phyloP scores from a whole-genome alignment of 1,140 invertebrate species.

The Stegodyphus dumicola region DNA sequence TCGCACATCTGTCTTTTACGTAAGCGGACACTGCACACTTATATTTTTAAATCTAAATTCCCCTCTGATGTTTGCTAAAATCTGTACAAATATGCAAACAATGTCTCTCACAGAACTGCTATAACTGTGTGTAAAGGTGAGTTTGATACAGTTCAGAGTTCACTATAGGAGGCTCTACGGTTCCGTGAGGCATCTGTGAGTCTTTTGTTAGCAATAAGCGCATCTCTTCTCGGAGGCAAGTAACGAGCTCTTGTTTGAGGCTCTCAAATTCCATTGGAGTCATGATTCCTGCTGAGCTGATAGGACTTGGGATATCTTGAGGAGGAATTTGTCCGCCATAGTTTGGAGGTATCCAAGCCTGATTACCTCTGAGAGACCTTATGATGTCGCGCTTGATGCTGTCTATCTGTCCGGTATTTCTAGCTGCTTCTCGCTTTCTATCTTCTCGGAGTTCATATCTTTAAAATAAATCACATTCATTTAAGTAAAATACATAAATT shows the following conservation, averaged over 20 bases:
- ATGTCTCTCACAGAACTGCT: conserved; percentile 1
- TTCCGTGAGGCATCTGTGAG: conserved; percentile 21
- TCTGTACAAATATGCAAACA: too few relatives aligned
- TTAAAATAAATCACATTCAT: conserved; percentile 39
- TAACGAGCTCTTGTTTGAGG: conserved; percentile 67
- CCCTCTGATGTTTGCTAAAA: too few relatives aligned
- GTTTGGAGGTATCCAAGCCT: not conserved
- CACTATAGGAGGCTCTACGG: conserved; percentile 46
- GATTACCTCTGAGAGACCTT: conserved; percentile 62
- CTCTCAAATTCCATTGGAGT: conserved; percentile 66
- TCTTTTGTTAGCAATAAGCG: conserved; percentile 63
- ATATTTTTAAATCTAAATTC: too few relatives aligned
- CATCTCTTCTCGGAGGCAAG: conserved; percentile 66
- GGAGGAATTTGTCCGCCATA: not conserved
- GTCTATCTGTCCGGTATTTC: conserved; percentile 71
- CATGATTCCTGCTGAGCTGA: conserved; percentile 51
- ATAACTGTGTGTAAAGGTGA: conserved; percentile 67
- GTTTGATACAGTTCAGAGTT: conserved; percentile 68
- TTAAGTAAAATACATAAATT: too few relatives aligned
- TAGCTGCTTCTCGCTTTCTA: conserved; percentile 69
- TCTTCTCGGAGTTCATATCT: conserved; percentile 74
- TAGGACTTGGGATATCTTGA: conserved; percentile 64
- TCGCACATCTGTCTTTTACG: too few relatives aligned
- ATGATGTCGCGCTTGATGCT: conserved; percentile 71
- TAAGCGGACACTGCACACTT: too few relatives aligned